These are phyloP conservation scores for Brachionus manjavacas DNA, from an alignment of 1,140 invertebrate genomes.

Conservation along the genomic window DNA sequence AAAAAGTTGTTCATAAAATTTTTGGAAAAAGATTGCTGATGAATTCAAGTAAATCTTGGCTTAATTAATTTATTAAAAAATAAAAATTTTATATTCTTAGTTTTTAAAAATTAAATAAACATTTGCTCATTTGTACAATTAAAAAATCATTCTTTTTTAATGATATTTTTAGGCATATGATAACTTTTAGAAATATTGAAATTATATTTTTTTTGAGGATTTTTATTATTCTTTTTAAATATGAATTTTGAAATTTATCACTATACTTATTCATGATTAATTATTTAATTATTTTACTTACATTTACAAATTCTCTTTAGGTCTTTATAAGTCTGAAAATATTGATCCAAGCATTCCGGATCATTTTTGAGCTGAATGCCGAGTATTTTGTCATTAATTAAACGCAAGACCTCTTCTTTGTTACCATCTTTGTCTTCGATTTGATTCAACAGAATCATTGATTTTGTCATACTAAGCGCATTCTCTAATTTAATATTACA, in stretches of 20 bases:
- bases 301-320: conserved; percentile 27
- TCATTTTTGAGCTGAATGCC: neutral
- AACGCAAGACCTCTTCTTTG: neutral
- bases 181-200: too few species aligned
- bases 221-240: too few species aligned
- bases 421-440: neutral
- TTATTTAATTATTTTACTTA: neutral
- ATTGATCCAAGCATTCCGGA: neutral
- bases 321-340: conserved; percentile 35
- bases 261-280: neutral
- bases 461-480: conserved; percentile 38
- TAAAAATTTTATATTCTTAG: too few species aligned
- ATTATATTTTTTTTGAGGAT: too few species aligned
- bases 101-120: too few species aligned
- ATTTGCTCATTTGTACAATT: too few species aligned
- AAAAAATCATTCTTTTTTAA: too few species aligned
- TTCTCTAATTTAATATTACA: conserved; percentile 26
- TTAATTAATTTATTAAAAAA: too few species aligned
- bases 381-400: conserved; percentile 2
- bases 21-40: too few species aligned
- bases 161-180: too few species aligned
- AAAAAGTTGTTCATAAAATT: too few species aligned
- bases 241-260: neutral
- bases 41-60: too few species aligned
- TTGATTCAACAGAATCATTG: conserved; percentile 40